Evolutionary conservation across 2,113 vertebrate genomes (phyloP).

Genomic region (Rhinolophus sinicus): DNA sequence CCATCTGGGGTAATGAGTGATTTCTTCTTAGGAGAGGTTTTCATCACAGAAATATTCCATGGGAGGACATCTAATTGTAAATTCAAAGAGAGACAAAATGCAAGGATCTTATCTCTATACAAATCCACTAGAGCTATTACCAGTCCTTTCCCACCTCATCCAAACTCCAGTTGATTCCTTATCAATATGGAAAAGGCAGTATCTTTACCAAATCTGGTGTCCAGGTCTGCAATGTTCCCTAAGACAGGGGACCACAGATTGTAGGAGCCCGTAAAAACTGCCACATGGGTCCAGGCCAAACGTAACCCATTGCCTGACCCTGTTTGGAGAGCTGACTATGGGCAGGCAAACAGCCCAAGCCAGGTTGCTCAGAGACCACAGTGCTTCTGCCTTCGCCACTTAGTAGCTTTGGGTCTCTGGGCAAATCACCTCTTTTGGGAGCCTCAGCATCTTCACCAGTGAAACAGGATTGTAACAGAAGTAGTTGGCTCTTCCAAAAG

Average conservation of each 20-base stretch:
- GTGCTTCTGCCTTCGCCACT: background rate
- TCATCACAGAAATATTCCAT: slow-evolving; percentile 30
- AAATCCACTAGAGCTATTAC: background rate
- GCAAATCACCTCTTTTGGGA: background rate
- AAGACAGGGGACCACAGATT: background rate
- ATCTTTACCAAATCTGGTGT: slow-evolving; percentile 21
- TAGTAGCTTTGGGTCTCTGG: background rate
- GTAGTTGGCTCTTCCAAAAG: background rate
- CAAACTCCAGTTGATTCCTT: background rate
- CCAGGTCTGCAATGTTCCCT: background rate
- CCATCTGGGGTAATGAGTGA: slow-evolving; percentile 35
- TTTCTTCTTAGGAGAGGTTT: slow-evolving; percentile 40
- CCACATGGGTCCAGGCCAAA: background rate
- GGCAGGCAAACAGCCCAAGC: background rate
- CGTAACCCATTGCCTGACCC: background rate
- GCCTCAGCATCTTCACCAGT: background rate
- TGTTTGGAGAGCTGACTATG: background rate
- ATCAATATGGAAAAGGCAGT: background rate
- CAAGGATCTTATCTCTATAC: background rate
- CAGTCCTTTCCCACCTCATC: background rate
- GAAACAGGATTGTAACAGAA: background rate
- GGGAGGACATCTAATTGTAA: background rate
- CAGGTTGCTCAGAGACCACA: background rate
- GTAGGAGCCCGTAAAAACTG: slow-evolving; percentile 35
- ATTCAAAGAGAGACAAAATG: slow-evolving; percentile 35